A percentile compares a stretch with the other conserved stretches of the same genome.
These are phyloP conservation scores for Catostomus latipinnis DNA, from an alignment of 2,797 vertebrate species.

Conservation along the genomic window DNA sequence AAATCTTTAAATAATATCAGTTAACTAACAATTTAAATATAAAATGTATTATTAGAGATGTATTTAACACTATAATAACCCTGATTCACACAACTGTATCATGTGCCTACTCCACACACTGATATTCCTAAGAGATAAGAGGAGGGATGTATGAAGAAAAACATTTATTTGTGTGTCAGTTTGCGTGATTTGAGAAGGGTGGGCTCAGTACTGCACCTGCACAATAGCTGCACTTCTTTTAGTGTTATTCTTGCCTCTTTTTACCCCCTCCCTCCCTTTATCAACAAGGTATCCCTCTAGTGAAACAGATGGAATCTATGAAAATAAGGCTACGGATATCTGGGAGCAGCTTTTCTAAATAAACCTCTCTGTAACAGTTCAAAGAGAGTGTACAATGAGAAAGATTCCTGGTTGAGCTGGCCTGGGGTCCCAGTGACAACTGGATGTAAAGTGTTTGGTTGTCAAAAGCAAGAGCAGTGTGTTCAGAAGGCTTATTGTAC, in stretches of 20 bases:
- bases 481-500: too few relatives aligned
- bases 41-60: too few relatives aligned
- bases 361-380: neutral
- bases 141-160: too few relatives aligned
- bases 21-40: too few relatives aligned
- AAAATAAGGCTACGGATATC: neutral
- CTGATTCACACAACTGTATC: too few relatives aligned
- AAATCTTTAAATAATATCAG: too few relatives aligned
- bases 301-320: constrained; percentile 1
- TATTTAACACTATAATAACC: too few relatives aligned
- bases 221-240: neutral
- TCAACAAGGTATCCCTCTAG: neutral
- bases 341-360: neutral
- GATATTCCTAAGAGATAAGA: too few relatives aligned
- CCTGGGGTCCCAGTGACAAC: neutral
- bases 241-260: neutral
- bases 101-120: too few relatives aligned
- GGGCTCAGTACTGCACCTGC: neutral
- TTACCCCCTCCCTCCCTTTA: neutral
- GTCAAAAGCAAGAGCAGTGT: too few relatives aligned
- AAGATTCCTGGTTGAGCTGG: neutral
- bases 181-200: neutral
- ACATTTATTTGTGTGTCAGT: neutral
- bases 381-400: neutral
- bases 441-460: too few relatives aligned